Conservation (phyloP, 1,140 invertebrate genomes). For the Ericerus pela region DNA sequence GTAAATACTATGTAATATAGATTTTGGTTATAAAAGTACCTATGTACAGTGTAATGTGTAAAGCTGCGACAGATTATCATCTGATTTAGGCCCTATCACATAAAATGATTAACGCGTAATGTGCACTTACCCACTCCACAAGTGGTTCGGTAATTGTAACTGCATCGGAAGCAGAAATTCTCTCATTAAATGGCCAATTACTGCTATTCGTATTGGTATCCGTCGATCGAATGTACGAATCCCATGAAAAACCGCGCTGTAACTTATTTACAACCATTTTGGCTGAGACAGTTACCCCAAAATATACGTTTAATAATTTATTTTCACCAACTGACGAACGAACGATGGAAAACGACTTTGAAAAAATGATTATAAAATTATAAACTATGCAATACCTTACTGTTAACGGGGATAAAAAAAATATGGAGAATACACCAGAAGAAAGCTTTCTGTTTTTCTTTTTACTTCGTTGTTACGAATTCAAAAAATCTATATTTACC, state of each 20-base stretch:
- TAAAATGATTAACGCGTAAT: background rate
- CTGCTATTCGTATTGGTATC: background rate
- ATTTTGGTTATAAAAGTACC: background rate
- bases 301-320: too few species aligned
- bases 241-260: background rate
- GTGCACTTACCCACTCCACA: background rate
- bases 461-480: too few species aligned
- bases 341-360: too few species aligned
- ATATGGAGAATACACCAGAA: too few species aligned
- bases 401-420: too few species aligned
- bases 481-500: too few species aligned
- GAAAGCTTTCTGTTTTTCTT: too few species aligned
- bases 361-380: too few species aligned
- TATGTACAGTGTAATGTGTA: background rate
- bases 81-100: background rate
- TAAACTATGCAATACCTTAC: too few species aligned
- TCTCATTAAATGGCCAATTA: background rate
- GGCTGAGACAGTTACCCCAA: too few species aligned
- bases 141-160: background rate
- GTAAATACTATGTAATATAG: background rate
- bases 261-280: slow-evolving; percentile 26
- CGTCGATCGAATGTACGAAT: background rate
- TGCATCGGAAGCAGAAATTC: background rate
- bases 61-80: background rate
- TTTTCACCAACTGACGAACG: too few species aligned